Evolutionary conservation across 2,797 vertebrate species (phyloP).

Genomic region (Aeoliscus strigatus): DNA sequence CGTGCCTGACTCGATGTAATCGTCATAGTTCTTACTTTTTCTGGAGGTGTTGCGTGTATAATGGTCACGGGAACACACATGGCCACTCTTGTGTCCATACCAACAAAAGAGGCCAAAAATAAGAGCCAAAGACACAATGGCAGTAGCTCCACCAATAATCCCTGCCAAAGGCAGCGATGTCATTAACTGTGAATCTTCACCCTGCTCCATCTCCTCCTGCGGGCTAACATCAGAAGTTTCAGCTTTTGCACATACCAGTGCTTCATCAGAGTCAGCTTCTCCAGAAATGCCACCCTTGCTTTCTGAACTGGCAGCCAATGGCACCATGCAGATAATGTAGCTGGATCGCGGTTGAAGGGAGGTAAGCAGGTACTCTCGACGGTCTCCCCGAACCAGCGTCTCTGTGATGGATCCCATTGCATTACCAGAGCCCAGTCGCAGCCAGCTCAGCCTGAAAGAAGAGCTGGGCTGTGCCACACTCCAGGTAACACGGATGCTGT

Average conservation of each 20-base stretch:
- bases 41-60: constrained; percentile 80
- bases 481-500: constrained; percentile 88
- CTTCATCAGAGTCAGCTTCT: constrained; percentile 77
- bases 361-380: constrained; percentile 86
- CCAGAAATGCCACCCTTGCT: constrained; percentile 61
- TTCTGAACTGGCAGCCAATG: constrained; percentile 75
- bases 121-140: constrained; percentile 84
- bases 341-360: constrained; percentile 85
- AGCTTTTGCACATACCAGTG: constrained; percentile 87
- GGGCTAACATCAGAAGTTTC: constrained; percentile 79
- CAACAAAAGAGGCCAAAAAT: constrained; percentile 87
- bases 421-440: constrained; percentile 82
- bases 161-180: constrained; percentile 81
- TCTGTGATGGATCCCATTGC: constrained; percentile 91
- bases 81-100: constrained; percentile 82
- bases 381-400: constrained; percentile 87
- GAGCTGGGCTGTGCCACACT: constrained; percentile 82
- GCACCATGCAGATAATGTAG: constrained; percentile 92
- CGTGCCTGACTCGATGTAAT: constrained; percentile 90
- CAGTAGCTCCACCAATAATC: constrained; percentile 84
- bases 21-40: constrained; percentile 85
- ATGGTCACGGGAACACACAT: constrained; percentile 78
- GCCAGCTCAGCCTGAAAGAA: constrained; percentile 89
- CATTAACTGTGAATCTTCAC: constrained; percentile 67
- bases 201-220: constrained; percentile 73